Evolutionary conservation across 2,888 invertebrate species (phyloP), one percentile per base, ranked within the genome.

Genomic region (Eupithecia abbreviata): DNA sequence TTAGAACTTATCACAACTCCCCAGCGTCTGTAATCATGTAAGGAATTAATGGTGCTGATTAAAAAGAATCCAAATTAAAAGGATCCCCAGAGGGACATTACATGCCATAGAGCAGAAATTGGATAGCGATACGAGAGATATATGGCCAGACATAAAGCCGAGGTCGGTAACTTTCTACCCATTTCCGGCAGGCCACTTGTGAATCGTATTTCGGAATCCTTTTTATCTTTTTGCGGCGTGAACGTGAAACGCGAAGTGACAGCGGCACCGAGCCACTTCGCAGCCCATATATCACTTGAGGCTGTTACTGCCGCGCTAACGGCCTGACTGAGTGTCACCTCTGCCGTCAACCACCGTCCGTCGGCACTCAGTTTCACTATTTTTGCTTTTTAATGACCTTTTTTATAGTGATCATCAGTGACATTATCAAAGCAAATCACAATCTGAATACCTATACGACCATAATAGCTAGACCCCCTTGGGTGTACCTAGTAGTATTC

Each of bases 131-230:
- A 93, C 90, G 92, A 89, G 89, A 93, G 91, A 94, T 93, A 93
- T 94, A 94, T 93, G 92, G 89, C 89, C 88, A 89, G 91, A 91
- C 91, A 93, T 93, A 94, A 94, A 92, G 92, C 91, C 91, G 89
- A 88, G 89, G 90, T 91, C 91, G 89, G 91, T 91, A 92, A 92
- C 93, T 91, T 93, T 92, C 92, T 91, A 91, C 91, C 93, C 91
- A 92, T 94, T 94, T 92, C 93, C 92, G 91, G 90, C 91, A 92
- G 92, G 87, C 93, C 93, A 94, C 93, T 94, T 92, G 91, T 92
- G 93, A 93, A 92, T 93, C 92, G 93, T 91, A 94, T 94, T 94
- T 94, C 90, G 90, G 90, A 89, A 90, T 93, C 91, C 91, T 93
- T 94, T 94, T 94, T 93, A 93, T 93, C 92, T 93, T 93, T 93